Conservation (phyloP, 2,888 invertebrate species). For the Rhingia rostrata region DNA sequence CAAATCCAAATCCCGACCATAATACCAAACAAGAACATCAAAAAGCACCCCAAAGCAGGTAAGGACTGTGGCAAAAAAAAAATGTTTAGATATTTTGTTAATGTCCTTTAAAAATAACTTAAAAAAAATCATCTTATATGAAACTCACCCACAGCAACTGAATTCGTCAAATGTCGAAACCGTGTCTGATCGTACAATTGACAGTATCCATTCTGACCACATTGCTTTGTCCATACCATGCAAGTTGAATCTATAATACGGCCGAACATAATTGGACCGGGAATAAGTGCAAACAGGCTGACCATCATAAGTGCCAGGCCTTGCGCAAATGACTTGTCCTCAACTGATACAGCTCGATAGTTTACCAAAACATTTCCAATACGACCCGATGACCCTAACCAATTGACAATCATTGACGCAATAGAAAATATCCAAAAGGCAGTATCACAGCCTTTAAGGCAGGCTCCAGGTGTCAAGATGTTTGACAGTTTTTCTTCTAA, state of each 20-base stretch:
- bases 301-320: constrained; percentile 86
- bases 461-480: constrained; percentile 82
- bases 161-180: constrained; percentile 85
- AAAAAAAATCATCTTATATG: not conserved
- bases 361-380: constrained; percentile 87
- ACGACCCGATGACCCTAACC: constrained; percentile 86
- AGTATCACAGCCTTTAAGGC: constrained; percentile 83
- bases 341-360: constrained; percentile 86
- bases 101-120: not conserved
- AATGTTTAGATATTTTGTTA: not conserved
- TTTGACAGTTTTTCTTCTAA: constrained; percentile 60
- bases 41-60: constrained; percentile 85
- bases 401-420: constrained; percentile 84
- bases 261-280: constrained; percentile 87
- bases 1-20: constrained; percentile 85
- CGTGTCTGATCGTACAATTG: constrained; percentile 86
- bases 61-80: constrained; percentile 82
- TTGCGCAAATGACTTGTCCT: constrained; percentile 87
- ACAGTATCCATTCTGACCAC: constrained; percentile 86
- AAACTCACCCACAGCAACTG: constrained; percentile 84
- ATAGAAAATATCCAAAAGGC: constrained; percentile 84
- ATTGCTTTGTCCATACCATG: constrained; percentile 87
- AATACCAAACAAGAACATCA: constrained; percentile 85
- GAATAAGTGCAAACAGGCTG: constrained; percentile 87
- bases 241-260: constrained; percentile 87